Evolutionary conservation across 2,888 invertebrate species (phyloP), one percentile per base, ranked within the genome.

Genomic region (Tipula helvola): DNA sequence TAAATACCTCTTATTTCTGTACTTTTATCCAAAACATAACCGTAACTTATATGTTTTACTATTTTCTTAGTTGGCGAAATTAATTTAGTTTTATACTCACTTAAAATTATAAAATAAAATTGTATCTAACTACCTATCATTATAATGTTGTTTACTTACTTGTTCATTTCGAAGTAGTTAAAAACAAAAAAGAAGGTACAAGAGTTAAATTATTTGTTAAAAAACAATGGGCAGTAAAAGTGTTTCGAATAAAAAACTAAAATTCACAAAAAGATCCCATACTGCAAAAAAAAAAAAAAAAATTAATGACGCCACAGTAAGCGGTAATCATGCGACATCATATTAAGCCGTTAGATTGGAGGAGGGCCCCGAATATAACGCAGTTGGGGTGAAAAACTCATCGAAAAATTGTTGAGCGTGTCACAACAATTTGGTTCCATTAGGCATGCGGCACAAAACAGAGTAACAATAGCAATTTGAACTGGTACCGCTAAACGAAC

Each of bases 381-480:
- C 88, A 96, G 92, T 90, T 96, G 95, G 16, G 96, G 96, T 87
- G 94, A 94, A 86, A 96, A 92, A 86, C 95, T 95, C 90, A 95
- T 93, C 88, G 94, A 94, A 89, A 95, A 93, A 89, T 94, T 95
- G 91, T 96, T 95, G 89, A 95, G 93, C 88, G 94, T 93, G 91
- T 96, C 95, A 91, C 96, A 96, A 90, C 96, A 96, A 86, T 94
- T 94, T 0, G 95, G 95, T 89, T 95, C 95, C 89, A 95, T 92
- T 47, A 95, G 92, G 89, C 94, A 95, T 86, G 94, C 95, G 87
- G 95, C 93, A 89, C 95, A 95, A 88, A 95, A 93, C 83, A 96
- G 92, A 5, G 95, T 94, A 87, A 96, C 92, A 86, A 96, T 90
- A 5, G 95, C 95, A 89, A 95, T 89, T 89, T 95, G 95, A 91